Conservation (phyloP, 2,888 invertebrate genomes). For the Kryphioiulus occultus region DNA sequence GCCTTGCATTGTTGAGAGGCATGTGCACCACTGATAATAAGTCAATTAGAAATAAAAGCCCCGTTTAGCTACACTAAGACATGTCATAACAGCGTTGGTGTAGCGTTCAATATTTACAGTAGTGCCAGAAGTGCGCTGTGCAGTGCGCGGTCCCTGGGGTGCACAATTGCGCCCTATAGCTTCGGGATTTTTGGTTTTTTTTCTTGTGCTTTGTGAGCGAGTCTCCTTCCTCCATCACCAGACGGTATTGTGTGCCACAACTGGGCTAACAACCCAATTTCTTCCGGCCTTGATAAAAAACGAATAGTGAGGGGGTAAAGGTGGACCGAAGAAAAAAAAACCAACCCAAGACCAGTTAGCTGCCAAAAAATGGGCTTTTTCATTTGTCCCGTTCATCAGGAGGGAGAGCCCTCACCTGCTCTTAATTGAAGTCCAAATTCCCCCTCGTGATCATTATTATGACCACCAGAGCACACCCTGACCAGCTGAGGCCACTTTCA, state of each 20-base stretch:
- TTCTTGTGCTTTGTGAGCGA: neutral
- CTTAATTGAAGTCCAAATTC: slow-evolving; percentile 42
- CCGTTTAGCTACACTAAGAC: neutral
- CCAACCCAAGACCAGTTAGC: slow-evolving; percentile 42
- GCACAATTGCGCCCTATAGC: neutral
- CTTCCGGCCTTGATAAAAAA: slow-evolving; percentile 50
- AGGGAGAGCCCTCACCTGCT: slow-evolving; percentile 44
- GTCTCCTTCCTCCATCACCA: slow-evolving; percentile 10
- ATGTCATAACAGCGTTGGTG: neutral
- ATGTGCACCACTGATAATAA: neutral
- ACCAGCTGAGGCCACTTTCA: slow-evolving; percentile 23
- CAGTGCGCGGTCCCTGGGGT: neutral
- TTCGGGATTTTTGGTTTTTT: neutral
- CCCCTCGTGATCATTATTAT: slow-evolving; percentile 3
- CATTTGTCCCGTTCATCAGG: slow-evolving; percentile 27
- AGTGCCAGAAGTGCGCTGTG: neutral
- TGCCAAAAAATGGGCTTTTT: slow-evolving; percentile 35
- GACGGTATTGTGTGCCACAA: slow-evolving; percentile 47
- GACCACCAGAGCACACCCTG: neutral
- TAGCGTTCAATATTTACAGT: neutral
- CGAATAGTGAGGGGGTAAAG: slow-evolving; percentile 28
- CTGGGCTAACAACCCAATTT: slow-evolving; percentile 50
- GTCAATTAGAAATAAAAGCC: slow-evolving; percentile 17
- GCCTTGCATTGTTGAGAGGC: neutral
- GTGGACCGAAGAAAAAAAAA: slow-evolving; percentile 33